Evolutionary conservation across 2,797 vertebrate genomes (phyloP), one percentile per base, ranked within the genome.

Genomic region (Aplochiton taeniatus): DNA sequence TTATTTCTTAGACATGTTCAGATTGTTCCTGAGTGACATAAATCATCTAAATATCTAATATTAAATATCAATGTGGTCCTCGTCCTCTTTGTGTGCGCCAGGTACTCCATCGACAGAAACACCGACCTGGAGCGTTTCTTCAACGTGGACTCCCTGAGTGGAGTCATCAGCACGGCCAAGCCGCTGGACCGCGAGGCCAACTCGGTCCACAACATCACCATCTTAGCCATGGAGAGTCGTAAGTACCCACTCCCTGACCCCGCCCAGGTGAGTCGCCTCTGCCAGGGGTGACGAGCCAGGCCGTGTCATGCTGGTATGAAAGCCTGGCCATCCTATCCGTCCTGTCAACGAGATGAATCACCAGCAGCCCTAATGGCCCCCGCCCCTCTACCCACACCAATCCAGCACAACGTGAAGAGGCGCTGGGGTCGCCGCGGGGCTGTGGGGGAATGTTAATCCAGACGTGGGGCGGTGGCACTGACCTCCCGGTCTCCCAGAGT

Each of bases 91-190:
- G 48, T 43, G 75, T 68, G 2, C 49, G 43, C 42, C 86, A 99
- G 96, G 85, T 99, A 98, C 83, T 98, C 96, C 0, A 98, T 99
- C 68, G 96, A 99, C 90, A 93, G 97, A 77, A 98, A 99, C 86
- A 98, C 96, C 4, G 97, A 99, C 77, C 82, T 98, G 84, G 97
- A 99, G 80, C 94, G 96, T 49, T 97, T 94, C 88, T 99, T 99
- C 78, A 98, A 98, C 50, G 96, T 99, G 60, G 96, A 99, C 58
- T 95, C 96, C 58, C 89, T 93, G 44, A 95, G 91, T 61, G 97
- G 97, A 31, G 87, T 96, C 81, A 96, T 99, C 83, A 98, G 95
- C 80, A 97, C 95, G 0, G 97, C 97, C 70, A 98, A 96, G 67
- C 83, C 87, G 59, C 91, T 99, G 86, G 97, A 99, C 87, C 89